Evolutionary conservation across 1,140 invertebrate species (phyloP), one percentile per base, ranked within the genome.

Genomic region (Hyles euphorbiae): DNA sequence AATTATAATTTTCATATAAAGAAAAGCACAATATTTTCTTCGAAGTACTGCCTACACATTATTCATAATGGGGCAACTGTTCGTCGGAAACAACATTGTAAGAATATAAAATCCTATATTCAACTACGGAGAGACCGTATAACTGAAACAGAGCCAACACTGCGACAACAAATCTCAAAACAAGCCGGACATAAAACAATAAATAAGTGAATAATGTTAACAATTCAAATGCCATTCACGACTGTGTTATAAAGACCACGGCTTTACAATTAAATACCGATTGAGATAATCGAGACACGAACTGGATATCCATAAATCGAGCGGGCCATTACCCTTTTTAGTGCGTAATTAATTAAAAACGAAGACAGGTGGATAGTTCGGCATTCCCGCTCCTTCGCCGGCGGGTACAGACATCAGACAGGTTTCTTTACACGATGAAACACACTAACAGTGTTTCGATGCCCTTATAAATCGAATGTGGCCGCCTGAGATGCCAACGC

Each of bases 391-490:
- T 10, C 58, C 11, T 70, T 72, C 64, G 66, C 60, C 63, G 69
- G 46, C 57, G 36, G 43, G 61, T 57, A 53, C 50, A 48, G 43
- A 40, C 47, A 54, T 56, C 50, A 52, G 63, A 65, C 68, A 62
- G 58, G 72, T 74, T 72, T 64, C 65, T 65, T 60, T 67, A 60
- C 50, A 49, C 64, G 61, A 64, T 6, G 34, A 61, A 60, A 34
- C 47, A 50, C n/a, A 48, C 46, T 11, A 48, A n/a, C n/a, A 48
- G 71, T 61, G 63, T 64, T 70, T 68, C 61, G 65, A 61, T 62
- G 50, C 54, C 78, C 80, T 76, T 82, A 83, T 82, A 83, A 79
- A 82, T 72, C 68, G 61, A 64, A 63, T 68, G 73, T 76, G 74
- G 72, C 61, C 59, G 61, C 60, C 55, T 65, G 61, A 79, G 71